Percentiles rank a stretch among this genome's conserved stretches.
phyloP scores from a whole-genome alignment of 2,888 invertebrate species.

The Agapostemon virescens region DNA sequence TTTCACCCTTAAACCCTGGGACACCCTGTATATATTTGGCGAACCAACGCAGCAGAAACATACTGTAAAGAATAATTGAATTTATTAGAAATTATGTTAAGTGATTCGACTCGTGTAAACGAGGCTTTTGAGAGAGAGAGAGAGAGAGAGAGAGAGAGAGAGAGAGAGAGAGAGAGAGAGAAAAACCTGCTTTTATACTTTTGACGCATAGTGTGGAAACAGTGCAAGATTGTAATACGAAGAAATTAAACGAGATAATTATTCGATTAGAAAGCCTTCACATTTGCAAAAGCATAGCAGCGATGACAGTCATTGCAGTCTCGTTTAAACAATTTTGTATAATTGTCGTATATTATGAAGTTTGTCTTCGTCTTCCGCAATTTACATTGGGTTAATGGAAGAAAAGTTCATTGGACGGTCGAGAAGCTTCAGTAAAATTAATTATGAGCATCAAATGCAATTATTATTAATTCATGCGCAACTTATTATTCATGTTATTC shows the following conservation, averaged over 20 bases:
- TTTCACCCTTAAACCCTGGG: no score
- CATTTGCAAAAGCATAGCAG: neutral
- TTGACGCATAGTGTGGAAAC: neutral
- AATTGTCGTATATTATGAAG: neutral
- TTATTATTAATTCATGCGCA: slow-evolving; percentile 24
- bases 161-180: neutral
- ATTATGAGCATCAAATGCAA: slow-evolving; percentile 14
- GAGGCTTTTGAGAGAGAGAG: neutral
- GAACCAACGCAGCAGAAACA: neutral
- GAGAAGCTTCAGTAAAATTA: slow-evolving; percentile 17
- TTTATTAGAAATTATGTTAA: neutral
- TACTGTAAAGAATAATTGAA: neutral
- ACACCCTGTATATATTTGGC: no score
- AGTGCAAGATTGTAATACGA: no score
- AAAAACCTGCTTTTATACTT: neutral
- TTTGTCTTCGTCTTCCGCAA: neutral
- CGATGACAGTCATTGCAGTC: no score
- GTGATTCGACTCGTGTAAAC: neutral
- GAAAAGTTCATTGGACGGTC: slow-evolving; percentile 15
- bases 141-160: neutral
- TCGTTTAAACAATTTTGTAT: neutral
- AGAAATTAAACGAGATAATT: no score
- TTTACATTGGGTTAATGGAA: neutral
- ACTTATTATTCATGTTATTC: slow-evolving; percentile 30
- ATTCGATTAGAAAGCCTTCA: neutral